Percentiles rank a stretch among this genome's conserved stretches.
These are phyloP conservation scores for Ibycter americanus DNA, from an alignment of 2,797 vertebrate species.

Conservation along the genomic window DNA sequence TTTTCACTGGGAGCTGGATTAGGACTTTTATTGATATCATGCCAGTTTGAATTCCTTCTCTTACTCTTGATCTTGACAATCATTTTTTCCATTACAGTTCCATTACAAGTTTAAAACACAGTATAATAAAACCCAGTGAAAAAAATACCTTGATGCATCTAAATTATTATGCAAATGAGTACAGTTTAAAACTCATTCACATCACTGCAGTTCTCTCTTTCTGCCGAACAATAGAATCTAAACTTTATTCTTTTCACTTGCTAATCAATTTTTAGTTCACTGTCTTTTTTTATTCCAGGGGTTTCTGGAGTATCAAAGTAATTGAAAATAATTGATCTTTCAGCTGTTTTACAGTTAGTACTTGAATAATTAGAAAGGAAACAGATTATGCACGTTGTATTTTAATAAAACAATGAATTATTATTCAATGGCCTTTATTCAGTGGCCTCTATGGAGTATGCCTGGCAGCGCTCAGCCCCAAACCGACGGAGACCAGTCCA, in stretches of 20 bases:
- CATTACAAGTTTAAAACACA: not conserved
- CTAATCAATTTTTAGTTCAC: slow-evolving; percentile 3
- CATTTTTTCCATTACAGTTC: slow-evolving; percentile 37
- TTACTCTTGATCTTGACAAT: slow-evolving; percentile 26
- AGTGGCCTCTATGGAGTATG: not conserved
- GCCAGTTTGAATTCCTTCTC: slow-evolving; percentile 41
- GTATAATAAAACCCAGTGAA: not conserved
- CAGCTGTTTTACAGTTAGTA: not conserved
- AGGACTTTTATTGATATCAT: not conserved
- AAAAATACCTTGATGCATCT: not conserved
- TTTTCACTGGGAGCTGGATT: slow-evolving; percentile 30
- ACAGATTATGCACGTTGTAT: not conserved
- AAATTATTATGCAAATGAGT: slow-evolving; percentile 6
- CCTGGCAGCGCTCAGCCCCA: not conserved
- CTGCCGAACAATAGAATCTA: not conserved
- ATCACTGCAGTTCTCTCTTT: not conserved
- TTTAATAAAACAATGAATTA: slow-evolving; percentile 11
- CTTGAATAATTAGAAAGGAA: slow-evolving; percentile 30
- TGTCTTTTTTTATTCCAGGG: not conserved
- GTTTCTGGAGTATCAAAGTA: not conserved
- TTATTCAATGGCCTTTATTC: not conserved
- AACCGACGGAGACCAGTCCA: rapidly evolving
- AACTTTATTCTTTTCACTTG: slow-evolving; percentile 8
- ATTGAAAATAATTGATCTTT: slow-evolving; percentile 36
- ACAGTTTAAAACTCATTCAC: slow-evolving; percentile 3